These are phyloP conservation scores for Enteromius treurensis DNA, from an alignment of 2,797 vertebrate genomes.

Conservation along the genomic window DNA sequence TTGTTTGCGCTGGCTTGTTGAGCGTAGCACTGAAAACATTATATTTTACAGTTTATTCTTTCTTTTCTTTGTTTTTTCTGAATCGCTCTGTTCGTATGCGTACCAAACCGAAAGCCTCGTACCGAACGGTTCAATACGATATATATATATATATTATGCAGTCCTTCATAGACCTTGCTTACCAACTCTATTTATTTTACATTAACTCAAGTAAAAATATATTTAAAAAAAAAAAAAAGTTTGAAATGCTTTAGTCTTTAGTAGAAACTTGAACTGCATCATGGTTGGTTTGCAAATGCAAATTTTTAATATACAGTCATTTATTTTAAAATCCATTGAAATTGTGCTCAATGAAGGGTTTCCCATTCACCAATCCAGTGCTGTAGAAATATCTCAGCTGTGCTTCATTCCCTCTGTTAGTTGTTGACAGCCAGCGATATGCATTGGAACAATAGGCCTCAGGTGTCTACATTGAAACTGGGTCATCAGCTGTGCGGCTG, in stretches of 20 bases:
- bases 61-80: too few relatives aligned
- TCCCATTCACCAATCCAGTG: neutral
- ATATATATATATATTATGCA: too few relatives aligned
- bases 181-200: neutral
- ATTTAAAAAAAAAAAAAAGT: neutral
- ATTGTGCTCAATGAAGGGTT: neutral
- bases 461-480: constrained; percentile 22
- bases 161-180: too few relatives aligned
- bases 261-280: neutral
- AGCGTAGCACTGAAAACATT: too few relatives aligned
- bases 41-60: too few relatives aligned
- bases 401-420: constrained; percentile 10
- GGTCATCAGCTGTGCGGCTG: constrained; percentile 22
- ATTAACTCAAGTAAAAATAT: neutral
- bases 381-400: neutral
- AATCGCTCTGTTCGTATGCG: too few relatives aligned
- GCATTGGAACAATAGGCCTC: constrained; percentile 13
- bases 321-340: neutral
- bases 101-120: too few relatives aligned
- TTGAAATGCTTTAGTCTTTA: neutral
- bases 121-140: too few relatives aligned
- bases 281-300: neutral
- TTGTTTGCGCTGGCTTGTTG: too few relatives aligned
- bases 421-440: constrained; percentile 19
- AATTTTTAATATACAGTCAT: neutral